Conservation (phyloP, 2,113 vertebrate species). For the Silurus meridionalis region DNA sequence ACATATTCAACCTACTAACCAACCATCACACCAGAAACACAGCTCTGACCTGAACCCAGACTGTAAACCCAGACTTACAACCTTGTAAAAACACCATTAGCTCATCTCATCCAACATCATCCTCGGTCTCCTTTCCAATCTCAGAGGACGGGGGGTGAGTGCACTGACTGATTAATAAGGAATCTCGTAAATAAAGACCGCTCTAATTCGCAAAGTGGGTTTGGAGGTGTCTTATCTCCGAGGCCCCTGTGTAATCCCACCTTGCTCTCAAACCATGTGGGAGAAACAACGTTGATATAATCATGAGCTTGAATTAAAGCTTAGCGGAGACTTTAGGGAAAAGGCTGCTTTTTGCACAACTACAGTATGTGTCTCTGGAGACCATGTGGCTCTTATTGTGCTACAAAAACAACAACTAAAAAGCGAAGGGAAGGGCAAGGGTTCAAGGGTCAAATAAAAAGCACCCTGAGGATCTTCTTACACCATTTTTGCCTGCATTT, state of each 20-base stretch:
- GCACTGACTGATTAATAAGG: conserved; percentile 41
- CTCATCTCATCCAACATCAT: not conserved
- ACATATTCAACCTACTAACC: not conserved
- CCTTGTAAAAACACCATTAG: conserved; percentile 54
- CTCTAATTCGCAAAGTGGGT: conserved; percentile 17
- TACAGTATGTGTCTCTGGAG: not conserved
- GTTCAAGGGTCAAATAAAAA: conserved; percentile 1
- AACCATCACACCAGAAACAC: not conserved
- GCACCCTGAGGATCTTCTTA: not conserved
- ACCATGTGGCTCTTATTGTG: not conserved
- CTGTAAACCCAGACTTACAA: conserved; percentile 31
- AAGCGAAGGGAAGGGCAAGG: not conserved
- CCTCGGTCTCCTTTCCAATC: conserved; percentile 42
- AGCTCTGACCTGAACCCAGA: not conserved
- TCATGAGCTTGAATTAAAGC: conserved; percentile 13
- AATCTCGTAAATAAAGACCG: conserved; percentile 40
- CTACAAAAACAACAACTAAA: not conserved
- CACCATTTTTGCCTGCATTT: not conserved
- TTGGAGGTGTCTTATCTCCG: conserved; percentile 12
- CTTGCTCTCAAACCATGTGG: not conserved
- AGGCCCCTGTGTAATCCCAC: conserved; percentile 27
- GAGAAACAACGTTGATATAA: conserved; percentile 1
- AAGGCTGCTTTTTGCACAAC: not conserved
- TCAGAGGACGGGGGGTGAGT: conserved; percentile 24
- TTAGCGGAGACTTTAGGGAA: not conserved